These are phyloP conservation scores for Ladona fulva DNA, from an alignment of 1,140 invertebrate genomes.

Conservation along the genomic window DNA sequence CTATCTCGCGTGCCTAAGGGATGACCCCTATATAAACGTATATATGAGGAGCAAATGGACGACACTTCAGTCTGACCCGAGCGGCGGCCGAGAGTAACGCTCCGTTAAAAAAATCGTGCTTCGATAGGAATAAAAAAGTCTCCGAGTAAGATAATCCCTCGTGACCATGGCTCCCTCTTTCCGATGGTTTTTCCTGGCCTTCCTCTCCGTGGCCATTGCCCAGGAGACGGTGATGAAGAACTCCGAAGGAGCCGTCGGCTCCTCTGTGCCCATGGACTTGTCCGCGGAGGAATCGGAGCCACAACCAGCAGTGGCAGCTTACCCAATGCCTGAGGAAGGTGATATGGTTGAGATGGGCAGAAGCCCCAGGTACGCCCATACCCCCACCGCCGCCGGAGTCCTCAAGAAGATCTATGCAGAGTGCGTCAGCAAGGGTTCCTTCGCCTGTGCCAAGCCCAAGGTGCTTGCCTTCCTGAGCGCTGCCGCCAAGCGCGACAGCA, in stretches of 20 bases:
- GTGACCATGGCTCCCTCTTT: not conserved
- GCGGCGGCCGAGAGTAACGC: not conserved
- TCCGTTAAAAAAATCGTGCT: not conserved
- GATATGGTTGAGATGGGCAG: not conserved
- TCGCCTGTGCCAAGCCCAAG: slow-evolving; percentile 63
- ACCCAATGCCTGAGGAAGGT: slow-evolving; percentile 5
- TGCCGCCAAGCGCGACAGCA: slow-evolving; percentile 52
- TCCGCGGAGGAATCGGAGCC: not conserved
- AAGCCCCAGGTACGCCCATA: not conserved
- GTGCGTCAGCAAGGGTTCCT: slow-evolving; percentile 51
- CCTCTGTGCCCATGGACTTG: not conserved
- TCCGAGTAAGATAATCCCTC: not conserved
- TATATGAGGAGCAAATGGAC: not conserved
- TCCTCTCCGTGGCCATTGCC: not conserved
- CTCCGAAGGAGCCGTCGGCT: not conserved
- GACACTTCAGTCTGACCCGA: not conserved
- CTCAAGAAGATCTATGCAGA: slow-evolving; percentile 50
- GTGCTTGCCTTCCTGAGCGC: slow-evolving; percentile 59
- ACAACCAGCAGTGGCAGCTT: not conserved
- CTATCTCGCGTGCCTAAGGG: not conserved
- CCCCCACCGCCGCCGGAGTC: slow-evolving; percentile 42
- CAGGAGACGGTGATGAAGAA: not conserved
- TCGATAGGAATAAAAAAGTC: not conserved
- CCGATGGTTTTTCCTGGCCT: not conserved
- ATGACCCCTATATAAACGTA: not conserved